These are phyloP conservation scores for Strongylocentrotus purpuratus DNA, from an alignment of 35 echinoderm and acorn worm genomes.

Conservation along the genomic window DNA sequence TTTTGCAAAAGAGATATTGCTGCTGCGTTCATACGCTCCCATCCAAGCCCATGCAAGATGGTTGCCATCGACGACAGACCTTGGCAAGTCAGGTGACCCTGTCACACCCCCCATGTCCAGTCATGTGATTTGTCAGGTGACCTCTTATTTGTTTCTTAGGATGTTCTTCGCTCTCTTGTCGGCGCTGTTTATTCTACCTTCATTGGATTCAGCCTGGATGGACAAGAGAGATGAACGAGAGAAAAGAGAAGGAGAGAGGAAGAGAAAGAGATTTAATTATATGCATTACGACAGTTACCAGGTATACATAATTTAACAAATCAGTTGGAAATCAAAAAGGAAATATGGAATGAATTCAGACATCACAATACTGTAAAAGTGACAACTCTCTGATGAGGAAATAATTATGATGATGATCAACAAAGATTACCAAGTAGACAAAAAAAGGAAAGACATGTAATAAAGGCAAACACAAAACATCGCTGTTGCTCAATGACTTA, in stretches of 20 bases:
- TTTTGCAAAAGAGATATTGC: neutral
- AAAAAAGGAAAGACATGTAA: too few species aligned
- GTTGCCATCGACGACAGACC: neutral
- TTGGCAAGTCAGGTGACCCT: neutral
- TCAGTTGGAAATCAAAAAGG: neutral
- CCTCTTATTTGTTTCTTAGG: constrained; percentile 61
- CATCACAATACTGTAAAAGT: neutral
- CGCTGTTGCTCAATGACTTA: too few species aligned
- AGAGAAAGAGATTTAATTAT: neutral
- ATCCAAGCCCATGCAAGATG: neutral
- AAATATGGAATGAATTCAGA: neutral
- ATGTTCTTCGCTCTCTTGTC: constrained; percentile 74
- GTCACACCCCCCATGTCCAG: neutral
- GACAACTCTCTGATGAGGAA: neutral
- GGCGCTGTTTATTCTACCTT: constrained; percentile 53
- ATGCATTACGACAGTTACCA: neutral
- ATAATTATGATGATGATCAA: neutral
- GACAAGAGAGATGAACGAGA: neutral
- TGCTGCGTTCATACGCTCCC: neutral
- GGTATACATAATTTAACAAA: neutral
- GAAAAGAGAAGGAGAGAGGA: neutral
- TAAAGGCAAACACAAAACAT: too few species aligned
- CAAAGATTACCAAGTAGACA: too few species aligned
- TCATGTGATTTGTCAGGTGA: constrained; percentile 14
- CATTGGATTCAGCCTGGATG: constrained; percentile 62